Conservation (phyloP, 92 coral and sea anemone species). For the Isaurus tuberculatus region DNA sequence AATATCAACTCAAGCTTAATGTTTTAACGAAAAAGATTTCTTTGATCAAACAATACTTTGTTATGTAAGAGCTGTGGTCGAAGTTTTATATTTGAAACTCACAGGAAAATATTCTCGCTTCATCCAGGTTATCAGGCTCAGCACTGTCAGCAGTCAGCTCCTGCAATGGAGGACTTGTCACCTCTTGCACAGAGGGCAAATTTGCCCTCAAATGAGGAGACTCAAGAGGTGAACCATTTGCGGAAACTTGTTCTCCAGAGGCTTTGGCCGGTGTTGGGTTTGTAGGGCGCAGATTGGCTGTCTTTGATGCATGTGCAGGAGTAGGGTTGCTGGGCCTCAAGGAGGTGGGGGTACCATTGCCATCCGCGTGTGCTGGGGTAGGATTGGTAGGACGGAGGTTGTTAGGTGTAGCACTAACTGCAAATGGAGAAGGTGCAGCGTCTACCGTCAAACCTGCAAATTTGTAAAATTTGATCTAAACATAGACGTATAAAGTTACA, state of each 20-base stretch:
- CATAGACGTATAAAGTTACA: no score
- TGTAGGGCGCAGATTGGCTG: slow-evolving; percentile 79
- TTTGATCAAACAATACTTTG: no score
- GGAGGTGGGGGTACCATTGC: slow-evolving; percentile 89
- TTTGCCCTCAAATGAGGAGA: slow-evolving; percentile 77
- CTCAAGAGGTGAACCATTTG: slow-evolving; percentile 69
- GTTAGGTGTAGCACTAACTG: slow-evolving; percentile 77
- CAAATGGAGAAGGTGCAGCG: slow-evolving; percentile 38
- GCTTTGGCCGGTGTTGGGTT: slow-evolving; percentile 90
- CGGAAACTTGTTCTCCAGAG: slow-evolving; percentile 42
- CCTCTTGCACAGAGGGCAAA: slow-evolving; percentile 83
- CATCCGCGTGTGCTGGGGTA: slow-evolving; percentile 98
- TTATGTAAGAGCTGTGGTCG: no score
- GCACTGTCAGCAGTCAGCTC: slow-evolving; percentile 14
- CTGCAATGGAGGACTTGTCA: slow-evolving; percentile 34
- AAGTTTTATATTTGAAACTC: neutral
- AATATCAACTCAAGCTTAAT: no score
- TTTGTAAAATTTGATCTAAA: neutral
- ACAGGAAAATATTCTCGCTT: slow-evolving; percentile 58
- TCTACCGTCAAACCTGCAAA: slow-evolving; percentile 27
- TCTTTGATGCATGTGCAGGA: slow-evolving; percentile 85
- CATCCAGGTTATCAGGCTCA: slow-evolving; percentile 54
- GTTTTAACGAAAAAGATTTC: no score
- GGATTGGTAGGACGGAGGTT: slow-evolving; percentile 95
- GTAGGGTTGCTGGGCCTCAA: slow-evolving; percentile 95